Conservation (phyloP, 1,140 invertebrate genomes). For the Zaprionus davidi region DNA sequence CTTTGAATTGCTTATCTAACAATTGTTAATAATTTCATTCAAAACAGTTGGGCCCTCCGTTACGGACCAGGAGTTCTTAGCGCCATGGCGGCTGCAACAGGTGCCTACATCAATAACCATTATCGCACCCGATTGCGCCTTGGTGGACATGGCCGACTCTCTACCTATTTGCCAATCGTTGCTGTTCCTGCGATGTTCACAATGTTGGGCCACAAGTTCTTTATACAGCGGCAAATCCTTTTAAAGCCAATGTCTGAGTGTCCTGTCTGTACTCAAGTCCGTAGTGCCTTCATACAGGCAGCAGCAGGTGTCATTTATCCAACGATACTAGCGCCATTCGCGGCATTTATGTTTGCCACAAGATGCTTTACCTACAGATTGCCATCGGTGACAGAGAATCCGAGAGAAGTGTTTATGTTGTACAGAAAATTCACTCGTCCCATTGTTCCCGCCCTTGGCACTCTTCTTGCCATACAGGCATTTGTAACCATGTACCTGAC, state of each 20-base stretch:
- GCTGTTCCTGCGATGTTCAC: conserved; percentile 83
- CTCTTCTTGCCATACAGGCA: conserved; percentile 82
- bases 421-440: conserved; percentile 82
- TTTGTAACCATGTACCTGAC: conserved; percentile 83
- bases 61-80: conserved; percentile 76
- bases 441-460: conserved; percentile 75
- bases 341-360: conserved; percentile 84
- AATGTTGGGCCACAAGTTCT: conserved; percentile 81
- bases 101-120: conserved; percentile 84
- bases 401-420: conserved; percentile 81
- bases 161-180: conserved; percentile 84
- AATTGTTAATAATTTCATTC: conserved; percentile 22
- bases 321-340: conserved; percentile 82
- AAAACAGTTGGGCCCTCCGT: conserved; percentile 81
- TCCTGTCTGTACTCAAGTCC: conserved; percentile 83
- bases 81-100: conserved; percentile 67
- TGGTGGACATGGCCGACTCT: conserved; percentile 75
- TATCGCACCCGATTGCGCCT: conserved; percentile 82
- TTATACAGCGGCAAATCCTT: conserved; percentile 80
- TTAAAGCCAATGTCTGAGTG: conserved; percentile 79
- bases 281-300: conserved; percentile 82
- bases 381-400: conserved; percentile 84
- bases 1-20: conserved; percentile 58
- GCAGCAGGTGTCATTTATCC: conserved; percentile 83
- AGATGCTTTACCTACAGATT: conserved; percentile 84